Evolutionary conservation across 2,797 vertebrate species (phyloP).

Genomic region (Hapalemur alaotrensis): DNA sequence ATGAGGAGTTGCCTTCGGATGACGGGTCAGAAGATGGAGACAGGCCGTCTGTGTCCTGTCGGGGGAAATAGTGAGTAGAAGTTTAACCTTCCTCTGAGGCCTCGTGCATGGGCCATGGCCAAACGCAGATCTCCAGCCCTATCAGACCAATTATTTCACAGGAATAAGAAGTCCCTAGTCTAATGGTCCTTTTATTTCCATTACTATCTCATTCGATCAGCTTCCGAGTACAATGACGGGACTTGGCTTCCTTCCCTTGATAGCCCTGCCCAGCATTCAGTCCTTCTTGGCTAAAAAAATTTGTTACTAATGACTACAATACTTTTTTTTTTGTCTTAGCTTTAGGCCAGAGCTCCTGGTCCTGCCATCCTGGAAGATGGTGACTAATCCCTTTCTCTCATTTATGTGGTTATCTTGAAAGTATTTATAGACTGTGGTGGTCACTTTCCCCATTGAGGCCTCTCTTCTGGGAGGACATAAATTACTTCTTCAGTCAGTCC

Average conservation of each 20-base stretch:
- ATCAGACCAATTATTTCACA: conserved; percentile 66
- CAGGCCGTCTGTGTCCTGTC: background rate
- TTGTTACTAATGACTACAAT: conserved; percentile 30
- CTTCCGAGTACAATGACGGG: background rate
- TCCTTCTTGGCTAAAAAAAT: background rate
- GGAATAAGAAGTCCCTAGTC: conserved; percentile 41
- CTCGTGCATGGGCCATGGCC: background rate
- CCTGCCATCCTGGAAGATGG: background rate
- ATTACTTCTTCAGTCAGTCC: conserved; percentile 51
- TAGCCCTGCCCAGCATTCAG: background rate
- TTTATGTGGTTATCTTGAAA: conserved; percentile 50
- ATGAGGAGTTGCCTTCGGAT: background rate
- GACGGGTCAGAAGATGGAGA: background rate
- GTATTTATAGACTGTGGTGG: conserved; percentile 44
- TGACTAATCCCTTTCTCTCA: conserved; percentile 37
- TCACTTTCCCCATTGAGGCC: background rate
- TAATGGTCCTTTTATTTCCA: conserved; percentile 58
- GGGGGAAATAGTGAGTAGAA: background rate
- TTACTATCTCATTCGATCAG: conserved; percentile 58
- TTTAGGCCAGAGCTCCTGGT: background rate
- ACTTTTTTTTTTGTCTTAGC: background rate
- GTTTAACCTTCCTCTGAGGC: conserved; percentile 47
- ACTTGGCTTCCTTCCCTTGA: conserved; percentile 1
- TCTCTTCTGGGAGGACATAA: conserved; percentile 40
- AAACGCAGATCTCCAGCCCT: conserved; percentile 46